A percentile compares a stretch with the other conserved stretches of the same genome.
phyloP scores from a whole-genome alignment of 2,888 invertebrate genomes.

The Chymomyza fuscimana region DNA sequence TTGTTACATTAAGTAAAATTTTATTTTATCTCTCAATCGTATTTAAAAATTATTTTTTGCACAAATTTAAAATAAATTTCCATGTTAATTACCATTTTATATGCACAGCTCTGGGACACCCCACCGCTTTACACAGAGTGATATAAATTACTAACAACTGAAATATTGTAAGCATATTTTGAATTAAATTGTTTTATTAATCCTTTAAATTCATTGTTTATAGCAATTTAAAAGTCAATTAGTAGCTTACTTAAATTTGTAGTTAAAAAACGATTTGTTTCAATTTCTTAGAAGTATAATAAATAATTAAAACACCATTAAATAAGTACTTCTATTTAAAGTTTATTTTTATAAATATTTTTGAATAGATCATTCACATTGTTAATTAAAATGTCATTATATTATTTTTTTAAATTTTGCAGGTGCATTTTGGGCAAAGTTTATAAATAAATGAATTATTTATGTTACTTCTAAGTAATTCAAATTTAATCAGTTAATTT shows the following conservation, averaged over 20 bases:
- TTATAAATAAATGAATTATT: too few species aligned
- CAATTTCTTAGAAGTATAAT: not conserved
- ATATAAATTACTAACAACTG: not conserved
- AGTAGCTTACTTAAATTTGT: not conserved
- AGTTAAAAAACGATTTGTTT: not conserved
- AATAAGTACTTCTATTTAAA: too few species aligned
- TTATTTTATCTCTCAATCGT: too few species aligned
- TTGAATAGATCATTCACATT: too few species aligned
- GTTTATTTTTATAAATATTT: too few species aligned
- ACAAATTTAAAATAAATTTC: not conserved
- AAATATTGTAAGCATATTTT: too few species aligned
- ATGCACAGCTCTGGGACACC: not conserved
- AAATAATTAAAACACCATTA: not conserved
- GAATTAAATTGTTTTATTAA: constrained; percentile 7
- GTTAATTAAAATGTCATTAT: too few species aligned
- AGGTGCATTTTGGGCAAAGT: too few species aligned
- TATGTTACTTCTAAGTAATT: too few species aligned
- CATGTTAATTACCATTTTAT: not conserved
- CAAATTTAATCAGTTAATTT: too few species aligned
- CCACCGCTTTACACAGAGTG: not conserved
- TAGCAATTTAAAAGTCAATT: not conserved
- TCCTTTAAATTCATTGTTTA: not conserved
- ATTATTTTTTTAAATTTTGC: too few species aligned
- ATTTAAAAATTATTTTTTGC: not conserved
- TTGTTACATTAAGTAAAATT: too few species aligned